Evolutionary conservation across 2,888 invertebrate genomes (phyloP), one percentile per base, ranked within the genome.

Genomic region (Tachystola acroxantha): DNA sequence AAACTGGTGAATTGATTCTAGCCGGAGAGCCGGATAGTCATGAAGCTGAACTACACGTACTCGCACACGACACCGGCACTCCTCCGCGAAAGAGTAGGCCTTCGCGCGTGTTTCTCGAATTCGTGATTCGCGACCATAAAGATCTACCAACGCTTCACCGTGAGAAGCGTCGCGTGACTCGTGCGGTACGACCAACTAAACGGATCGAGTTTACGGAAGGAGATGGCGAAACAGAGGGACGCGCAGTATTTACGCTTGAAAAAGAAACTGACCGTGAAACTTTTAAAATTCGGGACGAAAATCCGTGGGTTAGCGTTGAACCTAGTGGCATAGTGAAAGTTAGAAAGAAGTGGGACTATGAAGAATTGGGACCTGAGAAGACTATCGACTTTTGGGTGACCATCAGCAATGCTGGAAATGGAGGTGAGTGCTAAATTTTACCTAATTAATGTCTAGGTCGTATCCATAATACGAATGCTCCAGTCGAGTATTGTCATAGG

Each of bases 331-430:
- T 95, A 38, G 96, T 97, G 62, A 92, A 94, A 64, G 96, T 97
- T 48, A 96, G 96, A 84, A 95, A 96, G 91, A 96, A 96, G 91
- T 97, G 97, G 97, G 96, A 97, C 89, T 97, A 96, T 78, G 97
- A 97, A 70, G 96, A 96, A 67, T 81, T 97, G 32, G 96, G 96
- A 14, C 95, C 96, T 1, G 96, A 97, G 84, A 97, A 97, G 76
- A 96, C 96, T 9, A 96, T 97, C 64, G 96, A 97, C 79, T 97
- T 97, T 77, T 97, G 96, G 96, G 96, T 97, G 36, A 96, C 95
- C 37, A 96, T 96, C 60, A 95, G 94, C 39, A 96, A 96, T 76
- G 91, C 94, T 47, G 95, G 95, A 87, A 93, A 93, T 75, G 93
- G 94, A 88, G 6, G 16, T 95, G 71, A 91, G 92, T 89, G 13